Conservation (phyloP, 2,888 invertebrate genomes). For the Deilephila elpenor region DNA sequence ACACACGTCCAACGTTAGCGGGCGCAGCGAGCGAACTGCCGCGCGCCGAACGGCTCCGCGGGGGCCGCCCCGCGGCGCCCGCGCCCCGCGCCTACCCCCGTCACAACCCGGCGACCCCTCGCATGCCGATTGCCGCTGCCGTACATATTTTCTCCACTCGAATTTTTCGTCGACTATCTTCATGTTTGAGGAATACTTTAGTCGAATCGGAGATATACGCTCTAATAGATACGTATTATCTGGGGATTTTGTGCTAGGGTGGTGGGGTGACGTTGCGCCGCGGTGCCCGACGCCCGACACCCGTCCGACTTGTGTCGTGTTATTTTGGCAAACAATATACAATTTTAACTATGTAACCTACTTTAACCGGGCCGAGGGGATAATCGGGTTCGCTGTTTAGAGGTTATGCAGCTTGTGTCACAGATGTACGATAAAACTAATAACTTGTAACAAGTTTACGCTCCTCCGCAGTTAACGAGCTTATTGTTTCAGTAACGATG, state of each 20-base stretch:
- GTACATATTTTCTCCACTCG: conserved; percentile 83
- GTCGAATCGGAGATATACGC: conserved; percentile 81
- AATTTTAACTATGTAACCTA: conserved; percentile 51
- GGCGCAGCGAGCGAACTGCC: conserved; percentile 71
- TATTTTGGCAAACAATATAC: conserved; percentile 65
- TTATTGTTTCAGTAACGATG: conserved; percentile 25
- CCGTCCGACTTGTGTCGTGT: conserved; percentile 61
- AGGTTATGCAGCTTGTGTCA: conserved; percentile 39
- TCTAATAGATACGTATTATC: conserved; percentile 83
- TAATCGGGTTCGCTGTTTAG: conserved; percentile 28
- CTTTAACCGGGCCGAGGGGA: conserved; percentile 32
- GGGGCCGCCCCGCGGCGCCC: conserved; percentile 55
- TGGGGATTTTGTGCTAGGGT: conserved; percentile 71
- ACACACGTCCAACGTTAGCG: conserved; percentile 57
- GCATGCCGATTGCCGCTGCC: conserved; percentile 74
- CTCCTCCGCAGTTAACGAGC: conserved; percentile 16
- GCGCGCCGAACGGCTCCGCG: conserved; percentile 55
- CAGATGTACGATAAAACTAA: conserved; percentile 34
- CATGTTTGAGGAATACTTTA: conserved; percentile 83
- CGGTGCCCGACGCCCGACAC: conserved; percentile 50
- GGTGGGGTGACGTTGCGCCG: conserved; percentile 51
- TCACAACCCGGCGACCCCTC: conserved; percentile 65
- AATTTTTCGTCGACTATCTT: conserved; percentile 84
- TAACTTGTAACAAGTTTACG: conserved; percentile 25
- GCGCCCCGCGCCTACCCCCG: conserved; percentile 54